Evolutionary conservation across 1,140 invertebrate species (phyloP).

Genomic region (Vanessa tameamea): DNA sequence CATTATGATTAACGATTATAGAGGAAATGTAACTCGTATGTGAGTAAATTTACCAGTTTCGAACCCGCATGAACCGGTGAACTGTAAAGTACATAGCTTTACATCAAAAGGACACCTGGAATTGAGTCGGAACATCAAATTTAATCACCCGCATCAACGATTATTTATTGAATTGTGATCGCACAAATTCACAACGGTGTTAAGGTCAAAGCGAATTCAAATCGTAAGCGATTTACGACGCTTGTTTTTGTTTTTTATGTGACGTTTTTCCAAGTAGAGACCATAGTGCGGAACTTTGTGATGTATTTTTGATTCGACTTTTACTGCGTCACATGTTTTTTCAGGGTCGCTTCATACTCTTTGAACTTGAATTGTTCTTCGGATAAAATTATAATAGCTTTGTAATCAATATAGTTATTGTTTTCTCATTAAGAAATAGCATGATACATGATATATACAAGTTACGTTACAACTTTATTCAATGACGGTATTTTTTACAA

Average conservation of each 20-base stretch:
- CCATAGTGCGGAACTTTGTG: conserved; percentile 19
- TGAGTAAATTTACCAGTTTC: neutral
- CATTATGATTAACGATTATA: too few relatives aligned
- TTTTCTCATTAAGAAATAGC: too few relatives aligned
- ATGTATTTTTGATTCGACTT: conserved; percentile 20
- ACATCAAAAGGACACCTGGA: conserved; percentile 26
- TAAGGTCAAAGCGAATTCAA: conserved; percentile 56
- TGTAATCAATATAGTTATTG: too few relatives aligned
- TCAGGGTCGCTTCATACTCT: neutral
- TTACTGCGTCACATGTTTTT: neutral
- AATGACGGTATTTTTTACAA: too few relatives aligned
- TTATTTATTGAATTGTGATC: conserved; percentile 52
- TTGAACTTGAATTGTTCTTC: too few relatives aligned
- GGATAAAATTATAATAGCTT: too few relatives aligned
- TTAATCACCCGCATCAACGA: conserved; percentile 65
- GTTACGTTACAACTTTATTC: too few relatives aligned
- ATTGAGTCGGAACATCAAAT: conserved; percentile 42
- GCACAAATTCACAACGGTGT: conserved; percentile 65
- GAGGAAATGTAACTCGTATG: too few relatives aligned
- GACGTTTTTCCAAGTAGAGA: neutral
- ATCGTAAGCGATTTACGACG: conserved; percentile 30
- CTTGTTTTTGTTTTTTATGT: conserved; percentile 23
- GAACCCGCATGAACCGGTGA: conserved; percentile 9
- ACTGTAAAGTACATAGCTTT: conserved; percentile 3
- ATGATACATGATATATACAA: too few relatives aligned